Conservation (phyloP, 2,888 invertebrate species). For the Drosophila borborema region DNA sequence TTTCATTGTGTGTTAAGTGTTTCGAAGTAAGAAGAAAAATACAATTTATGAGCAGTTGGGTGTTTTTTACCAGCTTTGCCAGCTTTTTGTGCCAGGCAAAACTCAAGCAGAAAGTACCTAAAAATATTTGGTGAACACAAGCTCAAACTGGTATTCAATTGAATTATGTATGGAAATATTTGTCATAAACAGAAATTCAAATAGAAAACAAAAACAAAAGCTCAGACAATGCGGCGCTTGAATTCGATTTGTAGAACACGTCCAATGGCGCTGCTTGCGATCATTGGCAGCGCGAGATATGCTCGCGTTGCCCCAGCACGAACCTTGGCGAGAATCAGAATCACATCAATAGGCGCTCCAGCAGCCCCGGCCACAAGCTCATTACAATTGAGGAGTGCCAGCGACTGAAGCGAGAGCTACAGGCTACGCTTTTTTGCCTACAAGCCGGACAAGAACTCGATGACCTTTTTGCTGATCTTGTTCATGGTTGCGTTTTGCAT, state of each 20-base stretch:
- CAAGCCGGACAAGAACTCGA: not conserved
- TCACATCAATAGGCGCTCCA: not conserved
- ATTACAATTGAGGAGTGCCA: conserved; percentile 56
- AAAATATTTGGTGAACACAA: not conserved
- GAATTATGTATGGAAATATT: conserved; percentile 7
- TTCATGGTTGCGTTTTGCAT: conserved; percentile 34
- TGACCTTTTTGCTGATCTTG: conserved; percentile 28
- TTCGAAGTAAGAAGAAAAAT: conserved; percentile 34
- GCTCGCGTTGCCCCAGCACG: conserved; percentile 31
- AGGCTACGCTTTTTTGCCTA: not conserved
- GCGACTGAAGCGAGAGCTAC: conserved; percentile 41
- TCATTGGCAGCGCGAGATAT: conserved; percentile 27
- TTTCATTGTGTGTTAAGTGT: conserved; percentile 18
- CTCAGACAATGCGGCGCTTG: not conserved
- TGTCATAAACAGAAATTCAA: not conserved
- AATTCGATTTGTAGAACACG: conserved; percentile 19
- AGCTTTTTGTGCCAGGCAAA: conserved; percentile 14
- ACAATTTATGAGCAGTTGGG: conserved; percentile 58
- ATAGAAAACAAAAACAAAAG: not conserved
- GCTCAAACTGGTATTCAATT: not conserved
- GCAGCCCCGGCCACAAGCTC: conserved; percentile 16
- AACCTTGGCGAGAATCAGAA: conserved; percentile 1
- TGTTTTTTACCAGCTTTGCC: conserved; percentile 24
- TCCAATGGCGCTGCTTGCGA: conserved; percentile 7
- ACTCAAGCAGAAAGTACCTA: not conserved